Conservation (phyloP, 2,797 vertebrate species). For the Myiotriccus ornatus region DNA sequence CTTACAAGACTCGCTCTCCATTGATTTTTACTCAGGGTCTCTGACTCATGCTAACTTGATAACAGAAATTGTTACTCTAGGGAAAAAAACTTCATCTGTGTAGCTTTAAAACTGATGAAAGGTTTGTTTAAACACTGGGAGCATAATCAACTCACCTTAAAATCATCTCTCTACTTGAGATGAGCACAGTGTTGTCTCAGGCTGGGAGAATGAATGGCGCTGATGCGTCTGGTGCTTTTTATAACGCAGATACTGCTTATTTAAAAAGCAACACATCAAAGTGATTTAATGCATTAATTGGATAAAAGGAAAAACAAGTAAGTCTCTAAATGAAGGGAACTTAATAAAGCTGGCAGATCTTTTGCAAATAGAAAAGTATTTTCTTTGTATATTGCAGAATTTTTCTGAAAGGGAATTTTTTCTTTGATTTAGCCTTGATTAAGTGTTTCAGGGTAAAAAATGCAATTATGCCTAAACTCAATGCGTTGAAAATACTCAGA, state of each 20-base stretch:
- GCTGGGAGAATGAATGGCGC: background rate
- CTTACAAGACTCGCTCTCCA: background rate
- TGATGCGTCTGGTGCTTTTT: background rate
- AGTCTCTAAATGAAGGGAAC: conserved; percentile 34
- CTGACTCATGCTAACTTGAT: background rate
- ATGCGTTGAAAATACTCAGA: conserved; percentile 54
- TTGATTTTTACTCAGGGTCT: background rate
- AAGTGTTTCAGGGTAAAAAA: conserved; percentile 50
- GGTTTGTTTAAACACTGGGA: conserved; percentile 20
- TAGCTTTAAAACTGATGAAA: conserved; percentile 13
- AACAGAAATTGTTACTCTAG: background rate
- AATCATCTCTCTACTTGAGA: background rate
- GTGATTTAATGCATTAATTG: conserved; percentile 58
- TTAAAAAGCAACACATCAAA: conserved; percentile 53
- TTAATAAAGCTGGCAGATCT: conserved; percentile 32
- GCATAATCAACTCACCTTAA: conserved; percentile 44
- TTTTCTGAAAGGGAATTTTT: conserved; percentile 19
- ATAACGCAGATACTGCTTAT: background rate
- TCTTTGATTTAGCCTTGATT: conserved; percentile 66
- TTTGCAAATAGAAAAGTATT: conserved; percentile 31
- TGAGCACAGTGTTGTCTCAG: background rate
- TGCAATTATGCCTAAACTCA: conserved; percentile 60
- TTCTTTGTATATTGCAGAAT: conserved; percentile 35
- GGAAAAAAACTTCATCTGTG: background rate
- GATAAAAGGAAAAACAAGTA: conserved; percentile 52